phyloP scores from a whole-genome alignment of 2,113 vertebrate species.

The Tragelaphus scriptus region DNA sequence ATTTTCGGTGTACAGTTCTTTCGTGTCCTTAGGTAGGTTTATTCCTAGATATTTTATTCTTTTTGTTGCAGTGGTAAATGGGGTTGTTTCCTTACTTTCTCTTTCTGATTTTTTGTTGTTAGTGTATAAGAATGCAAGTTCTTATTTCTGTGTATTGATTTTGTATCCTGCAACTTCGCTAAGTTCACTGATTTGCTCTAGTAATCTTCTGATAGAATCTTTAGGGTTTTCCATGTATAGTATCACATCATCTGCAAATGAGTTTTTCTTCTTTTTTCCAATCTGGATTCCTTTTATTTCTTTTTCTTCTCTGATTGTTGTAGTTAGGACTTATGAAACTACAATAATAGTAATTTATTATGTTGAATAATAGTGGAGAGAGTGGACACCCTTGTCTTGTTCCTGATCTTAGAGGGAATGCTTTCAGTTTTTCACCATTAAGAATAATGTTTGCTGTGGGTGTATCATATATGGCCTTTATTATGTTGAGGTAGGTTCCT shows the following conservation, averaged over 20 bases:
- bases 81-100: not conserved
- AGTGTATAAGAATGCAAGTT: not conserved
- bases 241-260: not conserved
- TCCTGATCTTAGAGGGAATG: not conserved
- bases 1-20: not conserved
- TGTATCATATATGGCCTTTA: not conserved
- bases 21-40: not conserved
- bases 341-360: not conserved
- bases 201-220: not conserved
- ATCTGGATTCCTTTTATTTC: not conserved
- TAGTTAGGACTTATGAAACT: not conserved
- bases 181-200: not conserved
- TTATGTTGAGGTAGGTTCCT: not conserved
- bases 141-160: not conserved
- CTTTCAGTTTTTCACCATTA: not conserved
- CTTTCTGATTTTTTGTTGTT: not conserved
- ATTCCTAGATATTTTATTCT: not conserved
- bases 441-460: not conserved
- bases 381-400: not conserved
- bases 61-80: not conserved
- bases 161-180: not conserved
- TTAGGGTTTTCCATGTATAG: not conserved
- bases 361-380: not conserved
- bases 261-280: not conserved
- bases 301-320: not conserved